Evolutionary conservation across 1,140 invertebrate species (phyloP).

Genomic region (Panulirus ornatus): DNA sequence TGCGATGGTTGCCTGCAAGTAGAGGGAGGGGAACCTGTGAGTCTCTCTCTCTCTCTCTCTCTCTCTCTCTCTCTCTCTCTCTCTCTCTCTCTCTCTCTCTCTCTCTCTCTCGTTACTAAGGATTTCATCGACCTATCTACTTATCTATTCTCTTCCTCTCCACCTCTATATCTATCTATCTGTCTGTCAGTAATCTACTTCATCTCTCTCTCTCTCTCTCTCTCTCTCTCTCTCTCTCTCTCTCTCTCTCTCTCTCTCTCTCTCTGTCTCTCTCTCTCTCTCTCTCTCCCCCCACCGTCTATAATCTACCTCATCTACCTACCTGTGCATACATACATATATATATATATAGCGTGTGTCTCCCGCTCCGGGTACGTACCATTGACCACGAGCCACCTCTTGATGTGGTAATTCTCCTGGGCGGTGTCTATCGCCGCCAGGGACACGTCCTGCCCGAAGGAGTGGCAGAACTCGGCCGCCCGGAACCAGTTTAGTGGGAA

Average conservation of each 20-base stretch:
- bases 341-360: no score
- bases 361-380: no score
- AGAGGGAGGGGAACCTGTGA: neutral
- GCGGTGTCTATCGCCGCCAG: constrained; percentile 63
- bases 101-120: neutral
- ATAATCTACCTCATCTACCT: no score
- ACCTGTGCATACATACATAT: neutral
- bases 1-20: constrained; percentile 69
- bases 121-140: neutral
- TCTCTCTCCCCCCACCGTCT: constrained; percentile 4
- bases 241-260: neutral
- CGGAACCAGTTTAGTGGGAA: constrained; percentile 74
- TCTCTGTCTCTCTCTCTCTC: constrained; percentile 28
- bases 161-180: neutral
- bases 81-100: neutral
- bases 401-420: constrained; percentile 64
- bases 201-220: neutral
- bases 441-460: constrained; percentile 68
- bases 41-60: neutral
- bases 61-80: neutral
- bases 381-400: constrained; percentile 64
- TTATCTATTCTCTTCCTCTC: neutral
- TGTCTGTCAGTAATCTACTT: neutral
- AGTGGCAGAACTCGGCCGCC: constrained; percentile 73
- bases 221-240: constrained; percentile 30